Evolutionary conservation across 2,888 invertebrate genomes (phyloP).

Genomic region (Ceramica pisi): DNA sequence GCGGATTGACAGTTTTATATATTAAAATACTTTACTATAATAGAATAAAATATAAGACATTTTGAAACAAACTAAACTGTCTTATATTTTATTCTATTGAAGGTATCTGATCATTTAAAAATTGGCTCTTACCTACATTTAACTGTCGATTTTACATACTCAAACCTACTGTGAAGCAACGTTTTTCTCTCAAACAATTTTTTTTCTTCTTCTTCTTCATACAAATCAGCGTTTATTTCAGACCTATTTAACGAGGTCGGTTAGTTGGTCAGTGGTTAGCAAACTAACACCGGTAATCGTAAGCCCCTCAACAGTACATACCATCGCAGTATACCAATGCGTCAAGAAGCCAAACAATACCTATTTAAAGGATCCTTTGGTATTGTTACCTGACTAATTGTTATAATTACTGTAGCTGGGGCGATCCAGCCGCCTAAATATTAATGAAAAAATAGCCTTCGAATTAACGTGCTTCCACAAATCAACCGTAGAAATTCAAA

Average conservation of each 20-base stretch:
- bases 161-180: neutral
- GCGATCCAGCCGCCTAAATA: fast-evolving
- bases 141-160: too few species aligned
- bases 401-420: too few species aligned
- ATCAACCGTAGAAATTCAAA: neutral
- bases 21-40: too few species aligned
- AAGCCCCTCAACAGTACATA: neutral
- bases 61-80: too few species aligned
- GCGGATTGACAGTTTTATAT: too few species aligned
- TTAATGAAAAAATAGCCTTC: neutral
- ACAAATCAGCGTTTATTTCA: neutral
- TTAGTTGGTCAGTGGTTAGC: too few species aligned
- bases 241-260: neutral
- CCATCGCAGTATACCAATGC: neutral
- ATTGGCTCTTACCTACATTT: neutral
- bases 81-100: too few species aligned
- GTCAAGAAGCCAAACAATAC: neutral
- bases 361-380: neutral
- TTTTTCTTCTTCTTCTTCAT: neutral
- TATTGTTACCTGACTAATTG: too few species aligned
- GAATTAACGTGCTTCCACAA: neutral
- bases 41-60: too few species aligned
- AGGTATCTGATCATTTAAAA: too few species aligned
- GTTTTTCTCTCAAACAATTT: neutral
- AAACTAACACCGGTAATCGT: neutral